Evolutionary conservation across 2,888 invertebrate genomes (phyloP).

Genomic region (Tiphia femorata): DNA sequence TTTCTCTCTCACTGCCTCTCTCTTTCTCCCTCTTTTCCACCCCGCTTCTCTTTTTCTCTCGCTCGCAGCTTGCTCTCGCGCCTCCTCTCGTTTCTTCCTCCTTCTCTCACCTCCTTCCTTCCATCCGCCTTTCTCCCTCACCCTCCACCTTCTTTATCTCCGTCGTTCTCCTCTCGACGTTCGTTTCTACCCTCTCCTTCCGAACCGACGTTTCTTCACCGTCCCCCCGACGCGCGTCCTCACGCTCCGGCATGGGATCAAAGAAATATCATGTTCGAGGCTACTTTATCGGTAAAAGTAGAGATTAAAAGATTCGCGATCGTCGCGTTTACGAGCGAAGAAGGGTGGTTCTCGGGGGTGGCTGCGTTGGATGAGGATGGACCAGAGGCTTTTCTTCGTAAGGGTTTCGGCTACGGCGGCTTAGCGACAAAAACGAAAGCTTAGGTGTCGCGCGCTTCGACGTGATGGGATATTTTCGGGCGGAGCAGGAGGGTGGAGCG

Average conservation of each 20-base stretch:
- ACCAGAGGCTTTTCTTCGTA: no score
- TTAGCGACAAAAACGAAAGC: no score
- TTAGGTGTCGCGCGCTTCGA: no score
- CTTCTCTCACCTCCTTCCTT: conserved; percentile 8
- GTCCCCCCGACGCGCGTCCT: neutral
- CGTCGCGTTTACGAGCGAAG: conserved; percentile 3
- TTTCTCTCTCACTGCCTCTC: neutral
- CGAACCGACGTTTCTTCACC: neutral
- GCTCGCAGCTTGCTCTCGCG: neutral
- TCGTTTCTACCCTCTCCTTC: neutral
- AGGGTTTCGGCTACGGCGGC: no score
- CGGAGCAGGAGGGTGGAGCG: no score
- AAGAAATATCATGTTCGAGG: conserved; percentile 1
- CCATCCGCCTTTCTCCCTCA: neutral
- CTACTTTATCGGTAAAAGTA: neutral
- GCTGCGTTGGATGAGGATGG: neutral
- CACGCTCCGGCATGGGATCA: neutral
- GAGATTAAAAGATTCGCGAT: conserved; percentile 6
- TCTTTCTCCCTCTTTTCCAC: conserved; percentile 14
- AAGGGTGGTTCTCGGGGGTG: neutral
- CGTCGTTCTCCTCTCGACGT: neutral
- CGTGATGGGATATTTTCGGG: no score
- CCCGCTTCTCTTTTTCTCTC: conserved; percentile 1
- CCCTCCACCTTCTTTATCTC: neutral
- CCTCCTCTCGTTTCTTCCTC: conserved; percentile 10